Conservation (phyloP, 2,113 vertebrate genomes). For the Cardinalis cardinalis region DNA sequence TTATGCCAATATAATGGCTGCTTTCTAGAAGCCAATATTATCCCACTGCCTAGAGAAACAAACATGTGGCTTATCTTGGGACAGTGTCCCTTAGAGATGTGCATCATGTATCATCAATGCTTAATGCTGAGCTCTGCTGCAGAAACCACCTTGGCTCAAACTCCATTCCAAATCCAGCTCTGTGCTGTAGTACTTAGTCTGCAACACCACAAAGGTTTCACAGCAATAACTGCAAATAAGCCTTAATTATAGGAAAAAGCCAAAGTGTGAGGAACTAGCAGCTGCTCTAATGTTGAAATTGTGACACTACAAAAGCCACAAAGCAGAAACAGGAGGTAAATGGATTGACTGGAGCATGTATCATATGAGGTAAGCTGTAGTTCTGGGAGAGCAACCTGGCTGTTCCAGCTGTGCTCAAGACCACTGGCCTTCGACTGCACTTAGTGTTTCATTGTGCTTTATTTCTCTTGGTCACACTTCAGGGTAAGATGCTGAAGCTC, state of each 20-base stretch:
- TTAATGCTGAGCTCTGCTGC: neutral
- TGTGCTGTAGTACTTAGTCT: neutral
- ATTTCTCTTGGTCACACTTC: neutral
- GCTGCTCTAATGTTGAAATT: neutral
- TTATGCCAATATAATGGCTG: neutral
- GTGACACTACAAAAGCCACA: neutral
- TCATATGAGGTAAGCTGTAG: neutral
- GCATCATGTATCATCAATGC: neutral
- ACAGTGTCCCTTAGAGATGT: neutral
- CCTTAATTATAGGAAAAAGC: neutral
- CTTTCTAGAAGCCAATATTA: slow-evolving; percentile 2
- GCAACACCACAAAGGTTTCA: neutral
- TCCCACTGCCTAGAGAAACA: neutral
- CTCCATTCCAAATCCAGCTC: neutral
- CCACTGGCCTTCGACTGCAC: neutral
- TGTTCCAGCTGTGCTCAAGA: neutral
- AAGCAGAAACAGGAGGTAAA: neutral
- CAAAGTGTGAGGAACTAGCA: neutral
- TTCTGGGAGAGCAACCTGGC: neutral
- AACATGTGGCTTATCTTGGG: neutral
- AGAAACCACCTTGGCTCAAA: neutral
- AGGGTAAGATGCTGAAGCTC: neutral
- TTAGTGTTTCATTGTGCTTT: neutral
- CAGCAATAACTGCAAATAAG: neutral
- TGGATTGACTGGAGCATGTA: neutral